These are phyloP conservation scores for Atherinosoma microstoma DNA, from an alignment of 2,797 vertebrate genomes.

Conservation along the genomic window DNA sequence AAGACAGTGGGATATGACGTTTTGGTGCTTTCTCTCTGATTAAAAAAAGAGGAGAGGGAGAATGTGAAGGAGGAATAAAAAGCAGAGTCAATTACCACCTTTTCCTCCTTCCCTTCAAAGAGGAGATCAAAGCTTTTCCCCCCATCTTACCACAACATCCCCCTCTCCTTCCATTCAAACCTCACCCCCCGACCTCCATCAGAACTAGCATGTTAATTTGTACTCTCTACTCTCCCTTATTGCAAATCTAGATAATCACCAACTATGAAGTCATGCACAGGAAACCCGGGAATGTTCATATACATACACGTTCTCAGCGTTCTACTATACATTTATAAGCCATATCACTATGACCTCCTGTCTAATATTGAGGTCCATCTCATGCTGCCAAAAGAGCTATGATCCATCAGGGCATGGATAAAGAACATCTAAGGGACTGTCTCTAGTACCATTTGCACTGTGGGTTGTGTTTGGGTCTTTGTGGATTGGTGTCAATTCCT, in stretches of 20 bases:
- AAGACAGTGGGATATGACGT: constrained; percentile 54
- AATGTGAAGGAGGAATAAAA: constrained; percentile 63
- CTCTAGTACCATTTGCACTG: neutral
- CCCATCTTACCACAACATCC: constrained; percentile 15
- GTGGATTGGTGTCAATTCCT: neutral
- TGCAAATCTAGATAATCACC: constrained; percentile 62
- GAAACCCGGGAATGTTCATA: constrained; percentile 11
- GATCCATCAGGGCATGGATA: neutral
- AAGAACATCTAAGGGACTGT: neutral
- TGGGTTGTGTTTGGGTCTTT: neutral
- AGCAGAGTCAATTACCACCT: constrained; percentile 74
- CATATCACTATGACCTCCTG: neutral
- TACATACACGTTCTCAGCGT: neutral
- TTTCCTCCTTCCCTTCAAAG: constrained; percentile 73
- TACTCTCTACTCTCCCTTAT: constrained; percentile 34
- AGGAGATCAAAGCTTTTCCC: constrained; percentile 72
- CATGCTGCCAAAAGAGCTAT: neutral
- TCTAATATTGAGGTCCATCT: neutral
- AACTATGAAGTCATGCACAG: constrained; percentile 11
- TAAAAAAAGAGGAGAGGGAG: constrained; percentile 30
- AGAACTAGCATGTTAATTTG: constrained; percentile 58
- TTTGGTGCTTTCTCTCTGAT: constrained; percentile 42
- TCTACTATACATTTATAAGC: neutral
- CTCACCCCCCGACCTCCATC: constrained; percentile 31
- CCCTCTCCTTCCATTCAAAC: constrained; percentile 10